A percentile compares a stretch with the other conserved stretches of the same genome.
phyloP scores from a whole-genome alignment of 2,797 vertebrate genomes.

The Gadopsis bispinosus region DNA sequence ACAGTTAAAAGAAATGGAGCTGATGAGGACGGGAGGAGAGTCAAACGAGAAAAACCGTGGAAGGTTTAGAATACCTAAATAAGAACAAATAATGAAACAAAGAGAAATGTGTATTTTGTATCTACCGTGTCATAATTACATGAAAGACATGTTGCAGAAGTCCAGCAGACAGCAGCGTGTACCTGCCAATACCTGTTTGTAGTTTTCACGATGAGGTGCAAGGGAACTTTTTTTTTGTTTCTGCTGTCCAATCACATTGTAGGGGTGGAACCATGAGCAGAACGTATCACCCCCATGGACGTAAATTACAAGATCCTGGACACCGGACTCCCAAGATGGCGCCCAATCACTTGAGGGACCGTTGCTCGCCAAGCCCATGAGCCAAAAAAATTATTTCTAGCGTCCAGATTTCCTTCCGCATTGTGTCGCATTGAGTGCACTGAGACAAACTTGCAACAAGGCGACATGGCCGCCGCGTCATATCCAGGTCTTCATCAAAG shows the following conservation, averaged over 20 bases:
- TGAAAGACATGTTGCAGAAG: no score
- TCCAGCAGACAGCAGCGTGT: background rate
- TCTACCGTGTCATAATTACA: no score
- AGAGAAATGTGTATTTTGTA: background rate
- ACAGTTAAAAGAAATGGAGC: constrained; percentile 7
- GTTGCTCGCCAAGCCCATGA: background rate
- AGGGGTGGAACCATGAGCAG: background rate
- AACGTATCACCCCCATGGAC: background rate
- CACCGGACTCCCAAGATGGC: background rate
- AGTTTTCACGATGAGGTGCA: background rate
- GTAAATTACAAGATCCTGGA: background rate
- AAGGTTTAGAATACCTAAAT: background rate
- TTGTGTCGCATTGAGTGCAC: background rate
- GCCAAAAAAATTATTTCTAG: background rate
- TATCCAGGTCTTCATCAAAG: background rate
- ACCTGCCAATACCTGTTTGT: background rate
- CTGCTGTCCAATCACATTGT: background rate
- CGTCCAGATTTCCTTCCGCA: background rate
- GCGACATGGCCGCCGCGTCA: background rate
- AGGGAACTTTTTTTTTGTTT: background rate
- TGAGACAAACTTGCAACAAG: background rate
- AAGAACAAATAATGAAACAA: background rate
- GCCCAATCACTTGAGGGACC: background rate
- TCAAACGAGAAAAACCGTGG: background rate
- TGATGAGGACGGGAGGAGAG: background rate